These are phyloP conservation scores for Tridacna crocea DNA, from an alignment of 2,888 invertebrate species.

Conservation along the genomic window DNA sequence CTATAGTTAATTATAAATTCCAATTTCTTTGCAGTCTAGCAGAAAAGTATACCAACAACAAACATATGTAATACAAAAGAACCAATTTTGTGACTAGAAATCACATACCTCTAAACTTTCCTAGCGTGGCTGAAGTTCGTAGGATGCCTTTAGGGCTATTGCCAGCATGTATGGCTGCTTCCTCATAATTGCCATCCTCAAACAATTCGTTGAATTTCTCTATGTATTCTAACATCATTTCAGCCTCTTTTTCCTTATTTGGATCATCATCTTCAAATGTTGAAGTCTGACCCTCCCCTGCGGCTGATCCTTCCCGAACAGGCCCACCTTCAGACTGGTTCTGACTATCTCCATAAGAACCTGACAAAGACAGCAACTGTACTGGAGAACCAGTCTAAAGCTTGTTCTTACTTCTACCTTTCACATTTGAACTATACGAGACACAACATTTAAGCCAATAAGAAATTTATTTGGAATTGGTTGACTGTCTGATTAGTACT, in stretches of 20 bases:
- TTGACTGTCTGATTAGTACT: too few relatives aligned
- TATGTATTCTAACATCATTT: constrained; percentile 83
- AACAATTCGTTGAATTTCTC: constrained; percentile 84
- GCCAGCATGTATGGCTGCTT: constrained; percentile 84
- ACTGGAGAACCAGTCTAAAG: constrained; percentile 7
- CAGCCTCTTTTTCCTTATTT: constrained; percentile 83
- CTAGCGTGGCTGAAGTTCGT: constrained; percentile 82
- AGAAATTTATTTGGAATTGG: too few relatives aligned
- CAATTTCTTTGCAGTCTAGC: not conserved
- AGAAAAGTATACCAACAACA: not conserved
- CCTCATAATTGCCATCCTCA: constrained; percentile 81
- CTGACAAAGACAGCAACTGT: too few relatives aligned
- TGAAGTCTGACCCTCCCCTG: constrained; percentile 52
- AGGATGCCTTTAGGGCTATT: constrained; percentile 84
- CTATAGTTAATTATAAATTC: not conserved
- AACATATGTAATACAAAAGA: too few relatives aligned
- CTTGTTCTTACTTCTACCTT: too few relatives aligned
- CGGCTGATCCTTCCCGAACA: constrained; percentile 61
- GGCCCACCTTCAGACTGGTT: constrained; percentile 52
- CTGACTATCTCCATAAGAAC: constrained; percentile 36
- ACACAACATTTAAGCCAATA: too few relatives aligned
- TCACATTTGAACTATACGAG: too few relatives aligned
- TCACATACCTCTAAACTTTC: constrained; percentile 80
- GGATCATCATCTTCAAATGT: constrained; percentile 83
- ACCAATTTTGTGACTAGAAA: not conserved